phyloP scores from a whole-genome alignment of 2,113 vertebrate genomes.

The Corythoichthys intestinalis region DNA sequence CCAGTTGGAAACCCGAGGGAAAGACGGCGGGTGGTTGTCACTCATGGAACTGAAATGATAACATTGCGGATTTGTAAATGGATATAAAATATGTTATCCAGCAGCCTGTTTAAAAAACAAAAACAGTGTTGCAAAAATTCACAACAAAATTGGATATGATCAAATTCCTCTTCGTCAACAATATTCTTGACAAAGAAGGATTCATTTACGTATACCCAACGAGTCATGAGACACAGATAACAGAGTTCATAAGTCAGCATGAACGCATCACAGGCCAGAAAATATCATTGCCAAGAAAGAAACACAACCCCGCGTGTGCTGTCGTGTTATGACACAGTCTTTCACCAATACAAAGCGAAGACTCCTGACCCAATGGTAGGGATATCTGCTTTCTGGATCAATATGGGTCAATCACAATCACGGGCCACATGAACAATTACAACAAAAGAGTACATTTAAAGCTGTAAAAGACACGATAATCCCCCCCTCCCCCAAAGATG shows the following conservation, averaged over 20 bases:
- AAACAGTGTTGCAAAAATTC: too few relatives aligned
- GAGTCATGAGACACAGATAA: background rate
- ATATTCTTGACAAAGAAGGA: background rate
- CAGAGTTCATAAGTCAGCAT: background rate
- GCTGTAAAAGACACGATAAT: background rate
- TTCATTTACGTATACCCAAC: background rate
- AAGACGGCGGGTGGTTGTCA: background rate
- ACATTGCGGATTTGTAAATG: background rate
- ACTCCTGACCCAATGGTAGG: background rate
- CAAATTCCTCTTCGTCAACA: background rate
- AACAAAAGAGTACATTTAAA: background rate
- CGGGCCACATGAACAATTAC: constrained; percentile 5
- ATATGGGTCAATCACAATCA: constrained; percentile 18
- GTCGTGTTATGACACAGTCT: constrained; percentile 5
- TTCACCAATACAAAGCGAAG: constrained; percentile 4
- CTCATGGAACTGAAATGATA: background rate
- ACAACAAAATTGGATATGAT: background rate
- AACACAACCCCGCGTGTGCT: background rate
- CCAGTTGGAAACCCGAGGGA: background rate
- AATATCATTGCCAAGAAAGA: background rate
- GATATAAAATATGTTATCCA: too few relatives aligned
- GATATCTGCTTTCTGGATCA: constrained; percentile 43
- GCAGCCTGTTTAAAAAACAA: too few relatives aligned
- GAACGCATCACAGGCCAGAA: background rate
- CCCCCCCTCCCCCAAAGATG: background rate